Evolutionary conservation across 2,797 vertebrate species (phyloP).

Genomic region (Darevskia mixta): DNA sequence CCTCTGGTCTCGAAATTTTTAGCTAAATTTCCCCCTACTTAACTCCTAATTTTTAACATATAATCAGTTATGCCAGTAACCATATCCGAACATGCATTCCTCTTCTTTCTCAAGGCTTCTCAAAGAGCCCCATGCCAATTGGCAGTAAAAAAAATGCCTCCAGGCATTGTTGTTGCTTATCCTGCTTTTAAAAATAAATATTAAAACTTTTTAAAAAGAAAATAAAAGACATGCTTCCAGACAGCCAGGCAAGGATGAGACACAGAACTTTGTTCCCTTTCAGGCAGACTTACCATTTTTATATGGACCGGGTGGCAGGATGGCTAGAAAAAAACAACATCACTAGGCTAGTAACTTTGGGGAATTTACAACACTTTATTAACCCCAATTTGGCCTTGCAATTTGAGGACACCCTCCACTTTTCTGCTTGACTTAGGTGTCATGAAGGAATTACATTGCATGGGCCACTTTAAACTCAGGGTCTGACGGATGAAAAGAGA

Average conservation of each 20-base stretch:
- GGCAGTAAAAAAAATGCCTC: not conserved
- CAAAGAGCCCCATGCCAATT: not conserved
- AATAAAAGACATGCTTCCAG: not conserved
- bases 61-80: too few species aligned
- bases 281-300: not conserved
- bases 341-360: not conserved
- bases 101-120: not conserved
- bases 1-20: too few species aligned
- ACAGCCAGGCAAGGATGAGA: not conserved
- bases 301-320: not conserved
- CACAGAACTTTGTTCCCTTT: not conserved
- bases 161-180: not conserved
- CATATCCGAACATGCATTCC: too few species aligned
- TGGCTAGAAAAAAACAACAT: not conserved
- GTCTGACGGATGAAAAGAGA: not conserved
- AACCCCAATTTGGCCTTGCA: not conserved
- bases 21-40: too few species aligned
- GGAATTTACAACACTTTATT: not conserved
- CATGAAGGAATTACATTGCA: not conserved
- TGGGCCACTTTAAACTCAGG: not conserved
- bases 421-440: not conserved
- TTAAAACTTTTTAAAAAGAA: too few species aligned
- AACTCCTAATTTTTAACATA: too few species aligned
- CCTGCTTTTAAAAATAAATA: too few species aligned
- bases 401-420: not conserved